These are phyloP conservation scores for Tridacna crocea DNA, from an alignment of 2,888 invertebrate species.

Conservation along the genomic window DNA sequence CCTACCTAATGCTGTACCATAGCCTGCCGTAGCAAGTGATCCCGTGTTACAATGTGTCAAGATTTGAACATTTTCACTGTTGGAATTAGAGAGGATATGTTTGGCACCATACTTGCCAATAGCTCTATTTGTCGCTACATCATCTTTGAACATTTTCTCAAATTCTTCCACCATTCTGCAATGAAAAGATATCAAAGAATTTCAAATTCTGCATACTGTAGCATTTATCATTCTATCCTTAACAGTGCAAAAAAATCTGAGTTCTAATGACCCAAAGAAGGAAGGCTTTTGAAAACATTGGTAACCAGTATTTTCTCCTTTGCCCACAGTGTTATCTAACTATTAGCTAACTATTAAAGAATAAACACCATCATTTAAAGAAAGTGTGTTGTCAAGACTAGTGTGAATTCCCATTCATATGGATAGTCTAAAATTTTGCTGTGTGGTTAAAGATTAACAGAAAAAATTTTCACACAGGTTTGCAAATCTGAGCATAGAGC, in stretches of 20 bases:
- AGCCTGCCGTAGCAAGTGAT: constrained; percentile 97
- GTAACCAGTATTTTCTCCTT: neutral
- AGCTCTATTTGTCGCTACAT: constrained; percentile 93
- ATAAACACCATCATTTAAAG: no score
- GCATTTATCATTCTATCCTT: no score
- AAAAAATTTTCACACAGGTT: no score
- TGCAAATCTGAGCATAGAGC: no score
- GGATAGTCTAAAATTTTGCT: no score
- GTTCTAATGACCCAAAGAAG: no score
- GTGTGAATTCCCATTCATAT: no score
- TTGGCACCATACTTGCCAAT: constrained; percentile 94
- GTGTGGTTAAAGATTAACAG: no score
- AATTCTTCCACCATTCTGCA: constrained; percentile 90
- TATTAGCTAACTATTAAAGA: no score
- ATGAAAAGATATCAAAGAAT: neutral
- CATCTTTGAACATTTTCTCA: constrained; percentile 93
- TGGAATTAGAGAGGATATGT: constrained; percentile 87
- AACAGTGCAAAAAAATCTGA: no score
- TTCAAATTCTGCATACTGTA: neutral
- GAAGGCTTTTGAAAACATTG: neutral
- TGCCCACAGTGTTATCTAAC: no score
- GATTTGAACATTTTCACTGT: constrained; percentile 88
- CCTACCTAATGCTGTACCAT: constrained; percentile 97
- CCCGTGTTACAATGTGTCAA: constrained; percentile 99
- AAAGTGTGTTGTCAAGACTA: no score